phyloP scores from a whole-genome alignment of 2,113 vertebrate genomes.

The Sinocyclocheilus rhinocerous region DNA sequence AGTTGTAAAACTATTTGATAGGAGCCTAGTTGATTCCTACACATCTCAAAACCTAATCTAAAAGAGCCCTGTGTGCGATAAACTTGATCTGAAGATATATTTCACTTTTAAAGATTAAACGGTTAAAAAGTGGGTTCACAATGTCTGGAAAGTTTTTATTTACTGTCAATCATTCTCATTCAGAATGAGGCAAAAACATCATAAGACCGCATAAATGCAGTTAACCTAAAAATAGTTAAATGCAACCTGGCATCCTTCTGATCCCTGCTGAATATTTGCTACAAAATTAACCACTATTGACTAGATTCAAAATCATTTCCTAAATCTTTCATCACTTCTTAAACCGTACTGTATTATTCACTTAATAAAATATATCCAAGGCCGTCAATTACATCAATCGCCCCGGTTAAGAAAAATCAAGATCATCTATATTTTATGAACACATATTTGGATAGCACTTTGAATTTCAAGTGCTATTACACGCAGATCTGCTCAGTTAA shows the following conservation, averaged over 20 bases:
- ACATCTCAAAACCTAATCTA: constrained; percentile 53
- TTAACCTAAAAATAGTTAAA: background rate
- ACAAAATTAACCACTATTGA: background rate
- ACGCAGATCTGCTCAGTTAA: constrained; percentile 73
- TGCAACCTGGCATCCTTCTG: constrained; percentile 1
- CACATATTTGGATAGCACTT: constrained; percentile 62
- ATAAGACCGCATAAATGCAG: background rate
- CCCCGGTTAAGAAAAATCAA: constrained; percentile 19
- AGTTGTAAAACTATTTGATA: constrained; percentile 67
- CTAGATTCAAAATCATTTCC: constrained; percentile 24
- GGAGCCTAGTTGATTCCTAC: constrained; percentile 62
- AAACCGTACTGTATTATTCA: constrained; percentile 33
- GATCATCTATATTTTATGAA: constrained; percentile 60
- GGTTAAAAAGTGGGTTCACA: constrained; percentile 13
- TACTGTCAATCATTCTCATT: constrained; percentile 38
- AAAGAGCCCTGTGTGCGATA: background rate
- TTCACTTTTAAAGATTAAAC: constrained; percentile 14
- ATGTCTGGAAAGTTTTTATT: constrained; percentile 9
- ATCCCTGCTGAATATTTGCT: background rate
- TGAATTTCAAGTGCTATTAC: constrained; percentile 69
- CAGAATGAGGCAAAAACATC: constrained; percentile 16
- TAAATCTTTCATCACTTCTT: constrained; percentile 31
- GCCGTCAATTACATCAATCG: constrained; percentile 36
- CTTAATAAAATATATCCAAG: constrained; percentile 27
- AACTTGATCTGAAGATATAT: constrained; percentile 2